Evolutionary conservation across 2,888 invertebrate genomes (phyloP).

Genomic region (Agonopterix heracliana): DNA sequence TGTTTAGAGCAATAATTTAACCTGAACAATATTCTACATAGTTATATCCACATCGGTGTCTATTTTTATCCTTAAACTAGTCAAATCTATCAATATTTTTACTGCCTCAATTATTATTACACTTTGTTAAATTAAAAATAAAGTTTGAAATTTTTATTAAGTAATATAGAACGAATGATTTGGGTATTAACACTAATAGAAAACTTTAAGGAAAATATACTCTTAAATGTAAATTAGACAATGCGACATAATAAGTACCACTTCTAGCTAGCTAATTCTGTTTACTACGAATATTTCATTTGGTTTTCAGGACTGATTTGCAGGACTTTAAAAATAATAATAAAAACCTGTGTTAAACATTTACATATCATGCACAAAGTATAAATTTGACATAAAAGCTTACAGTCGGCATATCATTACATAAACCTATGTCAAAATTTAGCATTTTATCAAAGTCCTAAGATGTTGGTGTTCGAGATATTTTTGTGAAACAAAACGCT

Average conservation of each 20-base stretch:
- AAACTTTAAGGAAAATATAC: too few relatives aligned
- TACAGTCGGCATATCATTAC: conserved; percentile 64
- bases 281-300: neutral
- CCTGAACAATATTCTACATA: conserved; percentile 39
- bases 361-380: conserved; percentile 69
- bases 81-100: conserved; percentile 48
- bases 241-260: neutral
- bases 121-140: conserved; percentile 26
- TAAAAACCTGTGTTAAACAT: conserved; percentile 4
- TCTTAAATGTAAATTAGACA: too few relatives aligned
- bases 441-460: conserved; percentile 13
- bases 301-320: conserved; percentile 1
- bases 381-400: conserved; percentile 31
- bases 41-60: conserved; percentile 47
- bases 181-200: too few relatives aligned
- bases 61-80: conserved; percentile 55
- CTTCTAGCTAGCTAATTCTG: neutral
- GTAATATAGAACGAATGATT: too few relatives aligned
- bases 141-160: conserved; percentile 3
- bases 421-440: conserved; percentile 22
- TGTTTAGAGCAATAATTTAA: conserved; percentile 64
- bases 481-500: conserved; percentile 43
- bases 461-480: conserved; percentile 6
- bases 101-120: conserved; percentile 31
- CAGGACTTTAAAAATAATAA: neutral